Conservation (phyloP, 1,140 invertebrate species). For the Euglossa dilemma region DNA sequence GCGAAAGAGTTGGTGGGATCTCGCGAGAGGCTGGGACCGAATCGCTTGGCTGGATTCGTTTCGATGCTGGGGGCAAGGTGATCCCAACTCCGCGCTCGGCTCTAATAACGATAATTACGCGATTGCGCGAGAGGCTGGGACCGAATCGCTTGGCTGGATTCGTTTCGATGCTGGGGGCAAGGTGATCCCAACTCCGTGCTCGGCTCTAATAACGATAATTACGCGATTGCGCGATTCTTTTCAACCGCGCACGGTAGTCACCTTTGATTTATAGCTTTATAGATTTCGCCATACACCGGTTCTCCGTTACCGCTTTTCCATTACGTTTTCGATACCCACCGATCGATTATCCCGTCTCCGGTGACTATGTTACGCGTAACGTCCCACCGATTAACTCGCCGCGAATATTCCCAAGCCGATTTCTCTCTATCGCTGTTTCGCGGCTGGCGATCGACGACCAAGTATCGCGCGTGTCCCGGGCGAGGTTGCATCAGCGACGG, state of each 20-base stretch:
- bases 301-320: background rate
- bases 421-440: no score
- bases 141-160: no score
- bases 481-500: background rate
- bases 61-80: background rate
- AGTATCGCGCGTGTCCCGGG: no score
- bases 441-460: no score
- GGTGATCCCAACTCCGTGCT: background rate
- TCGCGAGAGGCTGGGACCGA: no score
- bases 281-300: background rate
- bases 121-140: no score
- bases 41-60: background rate
- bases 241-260: background rate
- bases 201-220: slow-evolving; percentile 23
- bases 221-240: slow-evolving; percentile 30
- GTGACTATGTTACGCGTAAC: no score
- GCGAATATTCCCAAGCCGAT: no score
- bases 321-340: background rate
- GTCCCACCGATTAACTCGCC: no score
- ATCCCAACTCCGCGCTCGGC: background rate
- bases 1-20: no score
- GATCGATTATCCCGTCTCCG: no score
- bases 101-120: slow-evolving; percentile 32
- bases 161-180: background rate
- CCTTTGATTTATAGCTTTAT: slow-evolving; percentile 17